Evolutionary conservation across 2,888 invertebrate genomes (phyloP).

Genomic region (Zeuzera pyrina): DNA sequence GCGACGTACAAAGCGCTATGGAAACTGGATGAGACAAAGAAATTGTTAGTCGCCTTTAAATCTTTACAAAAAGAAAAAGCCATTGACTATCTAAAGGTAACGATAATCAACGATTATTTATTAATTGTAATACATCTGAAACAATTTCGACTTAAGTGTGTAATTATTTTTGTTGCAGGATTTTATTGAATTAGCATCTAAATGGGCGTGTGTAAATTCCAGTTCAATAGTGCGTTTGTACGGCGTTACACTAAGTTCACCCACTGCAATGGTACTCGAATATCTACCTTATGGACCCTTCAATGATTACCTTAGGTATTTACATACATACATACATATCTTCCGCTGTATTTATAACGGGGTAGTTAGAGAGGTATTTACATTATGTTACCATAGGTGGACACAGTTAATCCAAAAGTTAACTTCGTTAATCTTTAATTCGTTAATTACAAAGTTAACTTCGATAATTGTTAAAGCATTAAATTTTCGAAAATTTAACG

Average conservation of each 20-base stretch:
- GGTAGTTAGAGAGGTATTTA: no score
- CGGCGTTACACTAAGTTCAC: slow-evolving; percentile 83
- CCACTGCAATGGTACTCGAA: slow-evolving; percentile 87
- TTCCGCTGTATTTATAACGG: no score
- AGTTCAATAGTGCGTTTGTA: slow-evolving; percentile 83
- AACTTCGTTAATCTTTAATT: no score
- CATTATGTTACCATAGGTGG: no score
- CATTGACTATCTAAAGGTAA: slow-evolving; percentile 75
- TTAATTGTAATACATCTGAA: neutral
- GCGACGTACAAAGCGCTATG: slow-evolving; percentile 83
- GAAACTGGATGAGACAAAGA: slow-evolving; percentile 82
- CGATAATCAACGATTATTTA: slow-evolving; percentile 2
- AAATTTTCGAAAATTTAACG: no score
- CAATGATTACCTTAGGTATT: slow-evolving; percentile 77
- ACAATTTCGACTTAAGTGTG: neutral
- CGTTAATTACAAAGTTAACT: no score
- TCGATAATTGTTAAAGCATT: no score
- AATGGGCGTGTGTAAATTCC: slow-evolving; percentile 85
- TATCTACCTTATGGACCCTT: slow-evolving; percentile 85
- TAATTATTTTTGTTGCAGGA: slow-evolving; percentile 68
- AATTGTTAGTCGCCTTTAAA: slow-evolving; percentile 86
- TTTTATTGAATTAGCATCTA: slow-evolving; percentile 82
- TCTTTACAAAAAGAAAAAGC: slow-evolving; percentile 78
- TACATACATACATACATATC: no score
- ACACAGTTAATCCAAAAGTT: no score